Evolutionary conservation across 2,797 vertebrate species (phyloP).

Genomic region (Fringilla coelebs): DNA sequence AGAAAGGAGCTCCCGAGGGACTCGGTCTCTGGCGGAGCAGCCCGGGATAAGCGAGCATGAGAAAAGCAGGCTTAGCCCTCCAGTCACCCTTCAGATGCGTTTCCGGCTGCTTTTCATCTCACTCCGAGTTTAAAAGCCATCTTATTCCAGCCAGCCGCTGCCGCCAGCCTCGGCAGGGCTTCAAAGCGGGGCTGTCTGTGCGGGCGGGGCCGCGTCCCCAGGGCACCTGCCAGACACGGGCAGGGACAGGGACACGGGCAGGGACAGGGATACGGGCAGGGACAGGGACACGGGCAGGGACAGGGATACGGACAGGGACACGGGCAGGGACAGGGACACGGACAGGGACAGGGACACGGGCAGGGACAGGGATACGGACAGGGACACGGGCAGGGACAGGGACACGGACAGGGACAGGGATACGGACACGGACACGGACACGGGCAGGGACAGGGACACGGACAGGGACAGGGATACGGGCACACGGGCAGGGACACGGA

Average conservation of each 20-base stretch:
- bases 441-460: too few relatives aligned
- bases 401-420: too few relatives aligned
- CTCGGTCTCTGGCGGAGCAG: neutral
- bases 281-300: too few relatives aligned
- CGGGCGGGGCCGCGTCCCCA: neutral
- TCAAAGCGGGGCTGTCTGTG: neutral
- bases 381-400: too few relatives aligned
- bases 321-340: too few relatives aligned
- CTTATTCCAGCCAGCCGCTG: neutral
- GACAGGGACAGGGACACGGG: too few relatives aligned
- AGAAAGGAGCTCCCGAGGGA: neutral
- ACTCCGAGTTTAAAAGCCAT: slow-evolving; percentile 33
- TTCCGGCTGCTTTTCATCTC: slow-evolving; percentile 64
- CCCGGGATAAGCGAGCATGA: slow-evolving; percentile 17
- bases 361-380: too few relatives aligned
- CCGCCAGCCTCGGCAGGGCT: slow-evolving; percentile 21
- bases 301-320: too few relatives aligned
- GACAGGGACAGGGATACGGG: too few relatives aligned
- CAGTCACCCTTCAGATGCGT: slow-evolving; percentile 11
- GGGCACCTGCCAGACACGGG: neutral
- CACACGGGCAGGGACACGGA: too few relatives aligned
- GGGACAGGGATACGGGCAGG: too few relatives aligned
- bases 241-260: rapidly evolving
- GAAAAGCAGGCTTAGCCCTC: slow-evolving; percentile 54
- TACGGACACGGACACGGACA: too few relatives aligned